Percentiles rank a stretch among this genome's conserved stretches.
Conservation (phyloP, 2,113 vertebrate genomes). For the Oreotrochilus melanogaster region DNA sequence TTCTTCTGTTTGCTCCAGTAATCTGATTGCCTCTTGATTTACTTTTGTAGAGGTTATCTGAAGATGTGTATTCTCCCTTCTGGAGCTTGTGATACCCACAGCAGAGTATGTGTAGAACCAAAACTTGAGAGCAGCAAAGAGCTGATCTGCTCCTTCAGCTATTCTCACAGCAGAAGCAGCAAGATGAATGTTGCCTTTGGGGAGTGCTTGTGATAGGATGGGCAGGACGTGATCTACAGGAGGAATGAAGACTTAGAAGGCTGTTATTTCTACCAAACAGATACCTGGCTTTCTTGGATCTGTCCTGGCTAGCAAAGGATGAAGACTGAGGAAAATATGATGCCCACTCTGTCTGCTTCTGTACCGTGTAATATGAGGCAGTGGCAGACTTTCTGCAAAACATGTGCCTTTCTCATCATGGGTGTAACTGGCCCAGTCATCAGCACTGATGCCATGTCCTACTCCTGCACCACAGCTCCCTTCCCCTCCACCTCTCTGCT, state of each 20-base stretch:
- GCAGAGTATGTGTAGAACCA: background rate
- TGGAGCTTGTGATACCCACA: background rate
- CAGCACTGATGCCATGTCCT: background rate
- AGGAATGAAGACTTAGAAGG: background rate
- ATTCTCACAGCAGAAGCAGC: rapidly evolving
- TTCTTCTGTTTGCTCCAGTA: background rate
- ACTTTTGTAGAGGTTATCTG: background rate
- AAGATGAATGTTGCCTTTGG: background rate
- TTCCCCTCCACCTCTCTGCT: background rate
- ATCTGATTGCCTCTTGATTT: background rate
- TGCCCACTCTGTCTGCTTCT: background rate
- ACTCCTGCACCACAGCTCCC: background rate
- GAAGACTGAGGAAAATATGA: conserved; percentile 5
- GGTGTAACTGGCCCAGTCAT: background rate
- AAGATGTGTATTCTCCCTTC: background rate
- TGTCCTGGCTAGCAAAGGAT: background rate
- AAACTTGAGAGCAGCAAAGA: background rate
- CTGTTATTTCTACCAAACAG: background rate
- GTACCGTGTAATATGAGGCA: background rate
- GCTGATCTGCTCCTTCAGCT: background rate
- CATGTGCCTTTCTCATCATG: conserved; percentile 55
- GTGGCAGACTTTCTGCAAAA: background rate
- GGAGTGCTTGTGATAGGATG: rapidly evolving
- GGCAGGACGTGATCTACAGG: background rate
- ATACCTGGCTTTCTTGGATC: background rate